Conservation (phyloP, 2,797 vertebrate species). For the Naso thynnoides region DNA sequence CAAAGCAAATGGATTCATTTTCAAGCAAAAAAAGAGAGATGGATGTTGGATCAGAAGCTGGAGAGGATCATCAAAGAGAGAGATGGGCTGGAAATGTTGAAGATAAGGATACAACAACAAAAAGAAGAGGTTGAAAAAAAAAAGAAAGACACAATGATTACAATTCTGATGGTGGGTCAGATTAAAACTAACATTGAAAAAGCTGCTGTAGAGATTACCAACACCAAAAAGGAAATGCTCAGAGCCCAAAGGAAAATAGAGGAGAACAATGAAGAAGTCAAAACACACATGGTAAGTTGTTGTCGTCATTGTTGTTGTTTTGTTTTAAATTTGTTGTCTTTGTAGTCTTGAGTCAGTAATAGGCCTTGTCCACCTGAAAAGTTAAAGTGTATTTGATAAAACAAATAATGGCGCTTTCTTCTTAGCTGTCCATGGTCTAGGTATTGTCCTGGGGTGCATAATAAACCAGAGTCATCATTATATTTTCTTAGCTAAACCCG, state of each 20-base stretch:
- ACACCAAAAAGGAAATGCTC: conserved; percentile 46
- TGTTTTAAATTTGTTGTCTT: neutral
- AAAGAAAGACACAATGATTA: conserved; percentile 21
- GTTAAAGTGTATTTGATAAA: too few species aligned
- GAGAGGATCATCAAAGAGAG: conserved; percentile 69
- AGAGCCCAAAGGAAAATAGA: conserved; percentile 33
- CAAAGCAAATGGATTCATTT: conserved; percentile 67
- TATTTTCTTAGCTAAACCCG: too few species aligned
- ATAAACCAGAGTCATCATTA: too few species aligned
- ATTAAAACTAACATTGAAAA: conserved; percentile 58
- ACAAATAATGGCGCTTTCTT: too few species aligned
- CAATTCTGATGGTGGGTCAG: conserved; percentile 23
- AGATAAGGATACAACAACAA: conserved; percentile 61
- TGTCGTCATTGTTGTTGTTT: too few species aligned
- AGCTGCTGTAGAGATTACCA: conserved; percentile 46
- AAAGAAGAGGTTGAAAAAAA: conserved; percentile 55
- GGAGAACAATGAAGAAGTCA: conserved; percentile 53
- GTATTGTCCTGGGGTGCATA: too few species aligned
- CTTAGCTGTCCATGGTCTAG: too few species aligned
- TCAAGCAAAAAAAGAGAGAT: conserved; percentile 55
- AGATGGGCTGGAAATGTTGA: conserved; percentile 72
- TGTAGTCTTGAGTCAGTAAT: neutral
- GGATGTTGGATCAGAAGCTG: conserved; percentile 56
- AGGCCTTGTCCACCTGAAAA: neutral
- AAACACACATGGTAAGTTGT: conserved; percentile 55